phyloP scores from a whole-genome alignment of 2,888 invertebrate genomes.

The Fragum whitleyi region DNA sequence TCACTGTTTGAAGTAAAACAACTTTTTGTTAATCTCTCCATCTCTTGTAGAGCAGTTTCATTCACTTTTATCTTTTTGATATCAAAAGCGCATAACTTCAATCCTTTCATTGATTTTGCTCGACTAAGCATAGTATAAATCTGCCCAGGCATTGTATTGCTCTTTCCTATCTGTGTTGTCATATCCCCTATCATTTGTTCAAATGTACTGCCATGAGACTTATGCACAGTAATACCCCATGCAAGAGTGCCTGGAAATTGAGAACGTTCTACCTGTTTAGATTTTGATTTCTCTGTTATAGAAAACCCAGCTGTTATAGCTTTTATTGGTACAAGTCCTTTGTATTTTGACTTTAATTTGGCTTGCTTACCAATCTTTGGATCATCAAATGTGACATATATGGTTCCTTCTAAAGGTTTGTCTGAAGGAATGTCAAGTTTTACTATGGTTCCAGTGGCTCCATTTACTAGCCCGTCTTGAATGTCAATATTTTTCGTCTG shows the following conservation, averaged over 20 bases:
- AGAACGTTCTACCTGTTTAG: slow-evolving; percentile 33
- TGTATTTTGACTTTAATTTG: slow-evolving; percentile 2
- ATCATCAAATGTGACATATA: slow-evolving; percentile 46
- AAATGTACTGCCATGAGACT: slow-evolving; percentile 44
- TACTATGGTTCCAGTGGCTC: slow-evolving; percentile 46
- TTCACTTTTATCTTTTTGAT: slow-evolving; percentile 46
- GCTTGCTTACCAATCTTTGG: slow-evolving; percentile 2
- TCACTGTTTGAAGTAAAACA: slow-evolving; percentile 10
- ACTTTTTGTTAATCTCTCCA: no score
- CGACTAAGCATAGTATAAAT: slow-evolving; percentile 52
- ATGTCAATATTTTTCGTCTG: slow-evolving; percentile 48
- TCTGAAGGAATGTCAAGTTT: slow-evolving; percentile 30
- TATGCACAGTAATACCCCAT: slow-evolving; percentile 39
- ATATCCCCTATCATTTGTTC: slow-evolving; percentile 43
- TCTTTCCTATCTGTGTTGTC: slow-evolving; percentile 18
- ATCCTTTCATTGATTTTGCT: slow-evolving; percentile 31
- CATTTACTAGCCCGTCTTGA: slow-evolving; percentile 51
- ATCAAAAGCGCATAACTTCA: slow-evolving; percentile 42
- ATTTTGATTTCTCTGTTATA: slow-evolving; percentile 10
- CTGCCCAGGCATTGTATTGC: slow-evolving; percentile 43
- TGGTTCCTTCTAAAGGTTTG: slow-evolving; percentile 10
- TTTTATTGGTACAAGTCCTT: slow-evolving; percentile 12
- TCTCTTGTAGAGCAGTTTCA: slow-evolving; percentile 34
- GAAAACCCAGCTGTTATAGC: slow-evolving; percentile 17
- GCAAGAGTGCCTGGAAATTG: slow-evolving; percentile 46